Conservation (phyloP, 1,140 invertebrate genomes). For the Hylaeus anthracinus region DNA sequence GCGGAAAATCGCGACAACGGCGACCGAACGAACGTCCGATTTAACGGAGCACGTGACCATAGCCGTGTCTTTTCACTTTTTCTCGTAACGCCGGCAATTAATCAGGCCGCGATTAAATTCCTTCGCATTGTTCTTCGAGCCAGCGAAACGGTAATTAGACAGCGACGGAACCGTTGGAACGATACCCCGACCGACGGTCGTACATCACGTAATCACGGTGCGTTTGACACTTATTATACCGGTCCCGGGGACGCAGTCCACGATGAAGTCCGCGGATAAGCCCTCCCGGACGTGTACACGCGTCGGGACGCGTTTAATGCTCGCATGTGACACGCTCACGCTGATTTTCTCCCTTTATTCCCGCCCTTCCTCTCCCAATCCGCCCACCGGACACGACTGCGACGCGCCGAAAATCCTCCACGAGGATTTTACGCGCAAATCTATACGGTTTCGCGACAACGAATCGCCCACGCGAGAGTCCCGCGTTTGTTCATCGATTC, state of each 20-base stretch:
- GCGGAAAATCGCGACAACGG: background rate
- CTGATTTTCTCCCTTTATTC: slow-evolving; percentile 38
- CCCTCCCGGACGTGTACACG: slow-evolving; percentile 38
- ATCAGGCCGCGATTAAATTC: slow-evolving; percentile 31
- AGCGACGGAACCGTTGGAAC: slow-evolving; percentile 6
- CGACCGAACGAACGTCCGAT: background rate
- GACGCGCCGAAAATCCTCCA: background rate
- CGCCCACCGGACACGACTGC: background rate
- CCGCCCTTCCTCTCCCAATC: background rate
- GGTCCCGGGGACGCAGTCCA: slow-evolving; percentile 1
- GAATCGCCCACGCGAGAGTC: background rate
- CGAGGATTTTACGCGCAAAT: slow-evolving; percentile 2
- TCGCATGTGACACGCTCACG: background rate
- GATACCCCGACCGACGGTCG: slow-evolving; percentile 28
- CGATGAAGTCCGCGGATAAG: slow-evolving; percentile 51
- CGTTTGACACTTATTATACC: slow-evolving; percentile 57
- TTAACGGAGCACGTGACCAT: slow-evolving; percentile 9
- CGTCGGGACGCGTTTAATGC: slow-evolving; percentile 36
- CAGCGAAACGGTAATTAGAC: slow-evolving; percentile 42
- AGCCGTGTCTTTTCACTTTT: slow-evolving; percentile 23
- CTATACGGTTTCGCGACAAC: background rate
- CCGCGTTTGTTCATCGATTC: background rate
- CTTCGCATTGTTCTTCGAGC: slow-evolving; percentile 28
- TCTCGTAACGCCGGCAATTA: slow-evolving; percentile 32
- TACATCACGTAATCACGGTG: slow-evolving; percentile 57